Conservation (phyloP, 2,888 invertebrate species). For the Trilocha varians region DNA sequence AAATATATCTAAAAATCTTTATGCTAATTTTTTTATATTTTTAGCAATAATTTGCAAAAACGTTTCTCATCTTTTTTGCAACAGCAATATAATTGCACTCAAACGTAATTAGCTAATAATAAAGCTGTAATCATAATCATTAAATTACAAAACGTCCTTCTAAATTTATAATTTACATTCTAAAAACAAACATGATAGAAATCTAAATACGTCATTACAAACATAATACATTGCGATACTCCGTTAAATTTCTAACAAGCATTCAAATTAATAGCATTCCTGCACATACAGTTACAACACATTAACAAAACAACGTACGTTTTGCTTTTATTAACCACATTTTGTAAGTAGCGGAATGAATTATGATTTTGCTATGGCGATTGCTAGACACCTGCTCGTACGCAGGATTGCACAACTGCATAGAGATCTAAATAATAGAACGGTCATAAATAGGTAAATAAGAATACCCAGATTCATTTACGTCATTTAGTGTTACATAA, state of each 20-base stretch:
- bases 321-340: conserved; percentile 13
- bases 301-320: conserved; percentile 3
- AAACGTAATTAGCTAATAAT: not conserved
- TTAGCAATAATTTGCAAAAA: too few species aligned
- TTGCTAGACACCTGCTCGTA: conserved; percentile 15
- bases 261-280: conserved; percentile 3
- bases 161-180: not conserved
- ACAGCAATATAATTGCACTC: too few species aligned
- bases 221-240: not conserved
- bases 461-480: too few species aligned
- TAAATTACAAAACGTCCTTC: not conserved
- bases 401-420: conserved; percentile 5
- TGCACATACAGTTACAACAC: conserved; percentile 1
- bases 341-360: conserved; percentile 12
- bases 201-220: not conserved
- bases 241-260: not conserved
- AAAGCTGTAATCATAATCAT: not conserved
- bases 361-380: conserved; percentile 17
- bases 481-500: too few species aligned
- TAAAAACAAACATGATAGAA: not conserved
- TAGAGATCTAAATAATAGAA: too few species aligned
- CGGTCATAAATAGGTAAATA: too few species aligned
- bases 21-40: too few species aligned
- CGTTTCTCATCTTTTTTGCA: too few species aligned
- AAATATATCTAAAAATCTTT: too few species aligned